A percentile compares a stretch with the other conserved stretches of the same genome.
Evolutionary conservation across 2,113 vertebrate species (phyloP).

Genomic region (Clarias macrocephalus): DNA sequence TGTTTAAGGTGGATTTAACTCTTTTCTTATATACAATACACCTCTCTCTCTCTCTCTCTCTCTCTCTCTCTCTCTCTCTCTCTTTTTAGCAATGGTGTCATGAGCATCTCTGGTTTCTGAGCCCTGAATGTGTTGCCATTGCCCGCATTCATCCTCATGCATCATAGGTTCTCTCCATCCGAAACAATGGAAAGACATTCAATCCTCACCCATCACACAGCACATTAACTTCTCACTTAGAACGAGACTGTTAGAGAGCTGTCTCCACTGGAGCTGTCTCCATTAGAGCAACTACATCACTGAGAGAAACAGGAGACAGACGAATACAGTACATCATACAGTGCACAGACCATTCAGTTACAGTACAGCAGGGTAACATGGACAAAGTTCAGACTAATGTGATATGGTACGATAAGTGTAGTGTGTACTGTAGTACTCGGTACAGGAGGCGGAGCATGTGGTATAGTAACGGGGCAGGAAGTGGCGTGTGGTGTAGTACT

Average conservation of each 20-base stretch:
- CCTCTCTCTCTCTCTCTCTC: not conserved
- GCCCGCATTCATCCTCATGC: not conserved
- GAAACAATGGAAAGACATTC: not conserved
- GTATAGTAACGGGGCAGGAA: not conserved
- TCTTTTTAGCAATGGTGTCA: not conserved
- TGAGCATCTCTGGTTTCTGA: not conserved
- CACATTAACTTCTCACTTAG: conserved; percentile 1
- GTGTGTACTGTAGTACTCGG: not conserved
- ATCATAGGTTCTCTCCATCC: not conserved
- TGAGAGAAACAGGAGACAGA: conserved; percentile 1
- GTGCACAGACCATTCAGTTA: not conserved
- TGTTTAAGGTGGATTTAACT: too few relatives aligned
- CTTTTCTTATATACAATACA: too few relatives aligned
- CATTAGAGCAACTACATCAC: not conserved
- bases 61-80: not conserved
- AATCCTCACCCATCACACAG: not conserved
- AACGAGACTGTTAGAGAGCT: not conserved
- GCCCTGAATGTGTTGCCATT: not conserved
- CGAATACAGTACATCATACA: not conserved
- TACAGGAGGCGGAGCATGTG: not conserved
- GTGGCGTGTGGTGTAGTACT: not conserved
- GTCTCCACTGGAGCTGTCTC: not conserved
- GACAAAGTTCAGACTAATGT: not conserved
- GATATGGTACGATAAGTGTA: not conserved
- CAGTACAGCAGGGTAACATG: not conserved